A percentile compares a stretch with the other conserved stretches of the same genome.
Evolutionary conservation across 2,797 vertebrate genomes (phyloP).

Genomic region (Urocyon cinereoargenteus): DNA sequence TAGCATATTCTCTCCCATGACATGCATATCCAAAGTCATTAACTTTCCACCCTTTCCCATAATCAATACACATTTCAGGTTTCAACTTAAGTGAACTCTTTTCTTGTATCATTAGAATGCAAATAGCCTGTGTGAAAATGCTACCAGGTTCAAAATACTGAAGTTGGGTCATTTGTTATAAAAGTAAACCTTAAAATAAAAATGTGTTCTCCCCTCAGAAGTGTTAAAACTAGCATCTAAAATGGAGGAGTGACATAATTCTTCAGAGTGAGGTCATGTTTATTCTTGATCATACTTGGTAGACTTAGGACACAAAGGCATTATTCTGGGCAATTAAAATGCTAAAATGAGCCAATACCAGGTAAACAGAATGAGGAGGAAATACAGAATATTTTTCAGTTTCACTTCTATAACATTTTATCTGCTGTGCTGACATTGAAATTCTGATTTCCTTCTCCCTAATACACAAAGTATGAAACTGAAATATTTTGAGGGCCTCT

Average conservation of each 20-base stretch:
- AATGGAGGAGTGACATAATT: constrained; percentile 63
- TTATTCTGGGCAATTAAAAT: constrained; percentile 40
- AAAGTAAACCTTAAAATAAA: constrained; percentile 77
- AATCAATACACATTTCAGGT: constrained; percentile 31
- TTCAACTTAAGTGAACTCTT: constrained; percentile 41
- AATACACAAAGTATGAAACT: not conserved
- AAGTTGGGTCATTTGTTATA: constrained; percentile 66
- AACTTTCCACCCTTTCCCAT: constrained; percentile 19
- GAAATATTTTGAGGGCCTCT: not conserved
- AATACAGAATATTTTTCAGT: constrained; percentile 30
- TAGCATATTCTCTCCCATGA: not conserved
- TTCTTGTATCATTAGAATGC: not conserved
- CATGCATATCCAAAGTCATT: not conserved
- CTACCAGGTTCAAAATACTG: constrained; percentile 59
- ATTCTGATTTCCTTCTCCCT: not conserved
- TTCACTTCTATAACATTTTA: constrained; percentile 28
- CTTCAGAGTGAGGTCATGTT: constrained; percentile 70
- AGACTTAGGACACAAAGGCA: constrained; percentile 14
- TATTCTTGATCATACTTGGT: constrained; percentile 66
- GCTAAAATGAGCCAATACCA: not conserved
- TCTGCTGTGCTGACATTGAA: not conserved
- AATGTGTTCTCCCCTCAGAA: constrained; percentile 60
- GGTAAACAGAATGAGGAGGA: constrained; percentile 24
- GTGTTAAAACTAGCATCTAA: constrained; percentile 65
- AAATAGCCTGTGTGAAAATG: constrained; percentile 1